Percentiles rank a stretch among this genome's conserved stretches.
Conservation (phyloP, 2,888 invertebrate genomes). For the Tortricodes alternella region DNA sequence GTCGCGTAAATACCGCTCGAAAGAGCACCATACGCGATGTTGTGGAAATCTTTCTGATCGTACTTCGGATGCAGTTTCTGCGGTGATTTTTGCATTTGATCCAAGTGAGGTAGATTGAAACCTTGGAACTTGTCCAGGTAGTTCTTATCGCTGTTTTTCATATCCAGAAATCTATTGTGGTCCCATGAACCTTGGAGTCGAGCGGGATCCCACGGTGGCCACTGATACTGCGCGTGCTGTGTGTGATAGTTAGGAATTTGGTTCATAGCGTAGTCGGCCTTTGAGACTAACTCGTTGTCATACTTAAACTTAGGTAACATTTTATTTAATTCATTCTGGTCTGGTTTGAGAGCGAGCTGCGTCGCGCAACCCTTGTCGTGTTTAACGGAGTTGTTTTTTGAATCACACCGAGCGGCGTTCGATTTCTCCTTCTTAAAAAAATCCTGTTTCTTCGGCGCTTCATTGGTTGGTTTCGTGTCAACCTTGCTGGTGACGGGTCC, state of each 20-base stretch:
- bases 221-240: slow-evolving; percentile 84
- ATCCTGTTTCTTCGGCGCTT: slow-evolving; percentile 77
- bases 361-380: slow-evolving; percentile 72
- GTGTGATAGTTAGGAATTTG: slow-evolving; percentile 87
- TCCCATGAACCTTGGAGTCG: slow-evolving; percentile 80
- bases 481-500: slow-evolving; percentile 58
- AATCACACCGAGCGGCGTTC: slow-evolving; percentile 61
- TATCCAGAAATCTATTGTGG: slow-evolving; percentile 73
- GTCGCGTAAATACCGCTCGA: slow-evolving; percentile 69
- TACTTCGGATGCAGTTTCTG: slow-evolving; percentile 81
- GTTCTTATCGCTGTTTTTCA: slow-evolving; percentile 78
- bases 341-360: slow-evolving; percentile 64
- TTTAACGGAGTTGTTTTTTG: slow-evolving; percentile 66
- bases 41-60: slow-evolving; percentile 76
- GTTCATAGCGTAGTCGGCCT: slow-evolving; percentile 85
- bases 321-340: slow-evolving; percentile 80
- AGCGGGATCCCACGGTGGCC: slow-evolving; percentile 84
- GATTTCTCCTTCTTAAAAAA: slow-evolving; percentile 80
- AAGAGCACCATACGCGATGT: slow-evolving; percentile 72
- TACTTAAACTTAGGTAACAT: slow-evolving; percentile 78
- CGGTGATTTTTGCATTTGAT: slow-evolving; percentile 83
- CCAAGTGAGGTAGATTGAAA: slow-evolving; percentile 83
- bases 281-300: slow-evolving; percentile 80
- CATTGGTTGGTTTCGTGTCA: slow-evolving; percentile 61
- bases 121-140: slow-evolving; percentile 84